phyloP scores from a whole-genome alignment of 1,140 invertebrate species.

The Hyposmocoma kahamanoa region DNA sequence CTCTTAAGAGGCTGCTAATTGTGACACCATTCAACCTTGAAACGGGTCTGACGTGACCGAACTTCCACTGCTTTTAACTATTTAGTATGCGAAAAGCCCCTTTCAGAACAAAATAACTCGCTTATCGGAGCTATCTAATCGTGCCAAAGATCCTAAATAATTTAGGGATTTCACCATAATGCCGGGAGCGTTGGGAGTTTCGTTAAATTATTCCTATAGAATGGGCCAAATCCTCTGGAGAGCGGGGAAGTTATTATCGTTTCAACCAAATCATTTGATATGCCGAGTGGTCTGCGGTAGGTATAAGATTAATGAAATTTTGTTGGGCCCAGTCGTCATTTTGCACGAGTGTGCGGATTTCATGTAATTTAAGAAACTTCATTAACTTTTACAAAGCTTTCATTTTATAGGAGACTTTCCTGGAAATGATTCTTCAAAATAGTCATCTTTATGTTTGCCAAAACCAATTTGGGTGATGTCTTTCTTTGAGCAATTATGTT shows the following conservation, averaged over 20 bases:
- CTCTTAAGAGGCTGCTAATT: no score
- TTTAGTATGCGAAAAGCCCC: no score
- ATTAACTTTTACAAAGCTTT: no score
- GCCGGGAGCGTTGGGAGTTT: conserved; percentile 6
- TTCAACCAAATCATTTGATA: background rate
- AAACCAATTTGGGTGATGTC: no score
- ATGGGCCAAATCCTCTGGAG: background rate
- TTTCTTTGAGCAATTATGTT: no score
- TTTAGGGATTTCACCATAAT: conserved; percentile 19
- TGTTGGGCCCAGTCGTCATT: background rate
- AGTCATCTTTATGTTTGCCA: no score
- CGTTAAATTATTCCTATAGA: conserved; percentile 22
- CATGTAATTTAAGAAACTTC: no score
- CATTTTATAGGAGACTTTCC: no score
- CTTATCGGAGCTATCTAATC: background rate
- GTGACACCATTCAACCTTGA: no score
- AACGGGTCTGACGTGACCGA: no score
- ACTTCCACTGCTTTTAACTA: no score
- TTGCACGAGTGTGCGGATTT: background rate
- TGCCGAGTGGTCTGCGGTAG: background rate
- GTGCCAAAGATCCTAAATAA: conserved; percentile 20
- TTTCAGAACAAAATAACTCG: background rate
- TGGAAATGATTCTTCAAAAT: no score
- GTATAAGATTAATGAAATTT: conserved; percentile 4
- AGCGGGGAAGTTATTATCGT: conserved; percentile 2